Conservation (phyloP, 2,888 invertebrate species). For the Dyspetes luteomarginatus region DNA sequence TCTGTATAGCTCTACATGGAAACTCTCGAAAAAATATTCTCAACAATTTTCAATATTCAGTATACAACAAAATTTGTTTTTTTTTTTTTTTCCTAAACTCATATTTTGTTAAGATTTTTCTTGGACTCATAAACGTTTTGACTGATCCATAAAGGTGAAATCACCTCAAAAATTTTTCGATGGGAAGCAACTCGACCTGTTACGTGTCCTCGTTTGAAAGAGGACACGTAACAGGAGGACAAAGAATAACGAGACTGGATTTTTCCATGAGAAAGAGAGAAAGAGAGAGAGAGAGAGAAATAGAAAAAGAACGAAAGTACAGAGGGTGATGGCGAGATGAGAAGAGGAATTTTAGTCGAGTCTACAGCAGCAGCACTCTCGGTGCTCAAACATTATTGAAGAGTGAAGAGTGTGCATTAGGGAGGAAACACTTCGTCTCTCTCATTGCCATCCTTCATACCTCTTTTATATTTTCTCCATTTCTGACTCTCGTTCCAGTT, state of each 20-base stretch:
- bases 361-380: background rate
- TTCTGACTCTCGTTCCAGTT: no score
- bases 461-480: background rate
- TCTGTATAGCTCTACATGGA: no score
- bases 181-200: no score
- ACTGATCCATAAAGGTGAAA: background rate
- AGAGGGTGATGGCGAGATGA: background rate
- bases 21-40: no score
- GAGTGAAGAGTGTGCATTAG: background rate
- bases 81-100: background rate
- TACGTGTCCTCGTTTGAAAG: no score
- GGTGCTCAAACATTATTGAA: background rate
- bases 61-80: background rate
- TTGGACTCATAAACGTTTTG: background rate
- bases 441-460: background rate
- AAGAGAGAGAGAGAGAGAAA: slow-evolving; percentile 1
- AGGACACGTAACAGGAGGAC: no score
- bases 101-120: background rate
- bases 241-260: background rate
- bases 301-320: background rate
- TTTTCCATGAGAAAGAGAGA: background rate
- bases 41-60: no score
- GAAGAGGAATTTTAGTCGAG: background rate
- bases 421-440: background rate
- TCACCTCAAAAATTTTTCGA: no score